These are phyloP conservation scores for Cremastinae sp. DNA, from an alignment of 2,888 invertebrate genomes.

Conservation along the genomic window DNA sequence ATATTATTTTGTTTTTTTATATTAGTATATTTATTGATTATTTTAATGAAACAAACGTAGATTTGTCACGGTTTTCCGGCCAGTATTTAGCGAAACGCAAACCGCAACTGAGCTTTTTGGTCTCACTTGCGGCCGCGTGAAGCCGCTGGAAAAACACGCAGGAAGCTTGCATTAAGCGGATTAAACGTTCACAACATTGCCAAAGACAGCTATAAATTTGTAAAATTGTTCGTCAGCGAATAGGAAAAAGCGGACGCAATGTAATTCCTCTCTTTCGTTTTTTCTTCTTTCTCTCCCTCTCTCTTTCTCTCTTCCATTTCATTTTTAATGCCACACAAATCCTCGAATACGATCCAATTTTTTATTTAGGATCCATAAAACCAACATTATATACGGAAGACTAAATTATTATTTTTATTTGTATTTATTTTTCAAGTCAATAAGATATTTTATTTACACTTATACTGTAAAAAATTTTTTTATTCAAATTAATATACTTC, in stretches of 20 bases:
- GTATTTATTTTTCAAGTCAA: no score
- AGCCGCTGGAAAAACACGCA: constrained; percentile 47
- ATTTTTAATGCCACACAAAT: constrained; percentile 21
- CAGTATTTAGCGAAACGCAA: constrained; percentile 27
- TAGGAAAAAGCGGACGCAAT: constrained; percentile 65
- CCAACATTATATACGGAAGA: no score
- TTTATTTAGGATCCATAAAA: no score
- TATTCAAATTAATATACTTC: no score
- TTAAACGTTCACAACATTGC: constrained; percentile 71
- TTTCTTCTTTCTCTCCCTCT: neutral
- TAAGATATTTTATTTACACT: no score
- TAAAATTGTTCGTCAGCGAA: constrained; percentile 70
- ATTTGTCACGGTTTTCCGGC: neutral
- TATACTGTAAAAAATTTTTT: neutral
- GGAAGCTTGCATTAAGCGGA: constrained; percentile 77
- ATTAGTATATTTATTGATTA: no score
- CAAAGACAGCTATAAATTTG: constrained; percentile 65
- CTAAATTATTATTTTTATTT: neutral
- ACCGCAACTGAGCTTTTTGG: constrained; percentile 41
- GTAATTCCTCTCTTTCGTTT: constrained; percentile 33
- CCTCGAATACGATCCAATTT: no score
- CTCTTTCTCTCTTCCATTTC: constrained; percentile 14
- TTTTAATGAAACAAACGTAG: neutral
- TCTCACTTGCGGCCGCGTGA: constrained; percentile 41
- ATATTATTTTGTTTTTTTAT: no score